Base-by-base conservation (phyloP, 2,888 invertebrate species). In the Cyclophora albipunctata region DNA sequence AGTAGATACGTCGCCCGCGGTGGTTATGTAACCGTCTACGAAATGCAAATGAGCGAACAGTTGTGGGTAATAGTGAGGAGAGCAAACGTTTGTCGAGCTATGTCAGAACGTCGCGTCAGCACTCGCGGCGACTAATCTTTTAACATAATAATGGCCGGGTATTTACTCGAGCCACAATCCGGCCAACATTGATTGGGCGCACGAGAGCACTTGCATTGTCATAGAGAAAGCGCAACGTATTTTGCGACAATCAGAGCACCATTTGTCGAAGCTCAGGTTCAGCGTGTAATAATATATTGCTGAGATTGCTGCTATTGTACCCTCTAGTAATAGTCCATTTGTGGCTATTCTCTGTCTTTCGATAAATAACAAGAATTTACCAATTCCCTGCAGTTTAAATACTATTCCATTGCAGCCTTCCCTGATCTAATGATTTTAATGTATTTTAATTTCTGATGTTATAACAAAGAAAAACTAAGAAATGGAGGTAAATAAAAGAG, bases 21-120 rank as follows among this genome's bases (percentile, higher is more conserved):
- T 5, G 4, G 33, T 71, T 67, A 71, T 58, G 60, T 63, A 70
- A 70, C 71, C 71, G 67, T 66, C 69, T 71, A 69, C 59, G 61
- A 74, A 73, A 81, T 79, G 78, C 73, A 80, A 80, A 81, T 78
- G 72, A 75, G 66, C 57, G 66, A 68, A 67, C 71, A 67, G 72
- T 74, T 73, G 69, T 60, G 64, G 69, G 66, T 60, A 63, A 67
- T 66, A 66, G 64, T 67, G 20, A 67, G 67, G 63, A 66, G 59
- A 66, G 71, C 67, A 72, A 76, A 75, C 69, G 72, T 71, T 78
- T 70, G 70, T 61, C 52, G 60, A 67, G 64, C 59, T 62, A 57
- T 53, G 57, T 45, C 51, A 53, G 52, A 49, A 58, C 45, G 55
- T 49, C 54, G 50, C 62, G 61, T 62, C 54, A 52, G 63, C 61